A percentile compares a stretch with the other conserved stretches of the same genome.
Conservation (phyloP, 2,888 invertebrate genomes). For the Podabrus alpinus region DNA sequence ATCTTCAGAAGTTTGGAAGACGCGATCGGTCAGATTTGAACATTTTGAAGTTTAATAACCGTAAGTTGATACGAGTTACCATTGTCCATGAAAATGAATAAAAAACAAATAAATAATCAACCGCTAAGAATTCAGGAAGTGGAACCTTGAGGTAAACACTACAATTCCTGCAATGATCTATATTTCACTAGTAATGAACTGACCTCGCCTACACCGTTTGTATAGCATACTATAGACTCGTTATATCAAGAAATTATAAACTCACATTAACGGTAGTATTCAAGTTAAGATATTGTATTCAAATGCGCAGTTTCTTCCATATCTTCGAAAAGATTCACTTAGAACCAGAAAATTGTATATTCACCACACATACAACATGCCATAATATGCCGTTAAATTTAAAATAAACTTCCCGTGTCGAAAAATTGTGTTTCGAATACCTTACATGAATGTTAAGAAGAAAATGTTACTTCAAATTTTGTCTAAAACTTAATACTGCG, state of each 20-base stretch:
- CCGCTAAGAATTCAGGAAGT: constrained; percentile 10
- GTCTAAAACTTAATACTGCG: too few species aligned
- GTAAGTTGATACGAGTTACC: not conserved
- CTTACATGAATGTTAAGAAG: not conserved
- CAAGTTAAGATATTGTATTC: not conserved
- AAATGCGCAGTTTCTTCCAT: not conserved
- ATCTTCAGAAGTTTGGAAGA: too few species aligned
- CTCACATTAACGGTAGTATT: not conserved
- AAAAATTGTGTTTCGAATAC: not conserved
- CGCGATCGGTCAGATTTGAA: too few species aligned
- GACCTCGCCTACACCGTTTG: constrained; percentile 1
- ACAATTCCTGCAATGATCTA: constrained; percentile 11
- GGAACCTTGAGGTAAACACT: constrained; percentile 9
- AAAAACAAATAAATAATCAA: not conserved
- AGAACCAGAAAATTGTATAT: not conserved
- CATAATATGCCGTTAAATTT: not conserved
- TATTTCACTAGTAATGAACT: constrained; percentile 8
- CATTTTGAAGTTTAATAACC: not conserved
- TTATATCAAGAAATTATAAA: not conserved
- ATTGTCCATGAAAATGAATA: not conserved
- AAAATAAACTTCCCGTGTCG: not conserved
- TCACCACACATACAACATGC: not conserved
- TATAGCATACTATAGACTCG: not conserved
- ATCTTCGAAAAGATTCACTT: not conserved
- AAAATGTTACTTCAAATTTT: not conserved